phyloP scores from a whole-genome alignment of 2,113 vertebrate genomes.

The Thermophis baileyi region DNA sequence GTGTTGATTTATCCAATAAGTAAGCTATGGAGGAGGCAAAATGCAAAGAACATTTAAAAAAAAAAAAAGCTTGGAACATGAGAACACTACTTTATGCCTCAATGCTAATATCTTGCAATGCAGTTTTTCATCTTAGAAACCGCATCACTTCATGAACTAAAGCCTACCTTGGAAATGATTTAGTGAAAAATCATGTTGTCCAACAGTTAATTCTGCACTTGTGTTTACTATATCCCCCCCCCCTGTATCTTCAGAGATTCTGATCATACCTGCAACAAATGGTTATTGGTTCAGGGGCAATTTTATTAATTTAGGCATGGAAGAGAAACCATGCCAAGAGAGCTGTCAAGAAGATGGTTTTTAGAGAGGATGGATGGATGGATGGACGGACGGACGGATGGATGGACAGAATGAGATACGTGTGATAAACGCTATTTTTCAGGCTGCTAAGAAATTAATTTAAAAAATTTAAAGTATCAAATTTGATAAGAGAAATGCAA shows the following conservation, averaged over 20 bases:
- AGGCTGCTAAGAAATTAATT: background rate
- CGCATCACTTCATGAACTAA: rapidly evolving
- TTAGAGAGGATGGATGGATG: background rate
- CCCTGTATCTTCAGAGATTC: rapidly evolving
- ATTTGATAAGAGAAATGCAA: background rate
- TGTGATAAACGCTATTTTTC: background rate
- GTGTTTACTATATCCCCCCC: background rate
- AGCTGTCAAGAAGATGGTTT: background rate
- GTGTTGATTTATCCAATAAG: background rate
- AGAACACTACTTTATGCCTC: background rate
- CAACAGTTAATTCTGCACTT: background rate
- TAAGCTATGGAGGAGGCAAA: background rate
- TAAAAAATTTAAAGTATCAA: background rate
- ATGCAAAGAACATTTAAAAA: background rate
- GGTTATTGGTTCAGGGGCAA: background rate
- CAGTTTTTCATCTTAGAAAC: background rate
- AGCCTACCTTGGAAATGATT: rapidly evolving
- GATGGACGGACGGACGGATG: too few relatives aligned
- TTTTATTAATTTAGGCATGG: background rate
- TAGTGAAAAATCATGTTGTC: rapidly evolving
- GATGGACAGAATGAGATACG: background rate
- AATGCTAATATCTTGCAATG: background rate
- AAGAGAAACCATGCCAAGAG: background rate
- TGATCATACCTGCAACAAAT: background rate
- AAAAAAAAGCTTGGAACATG: background rate